Base-by-base conservation (phyloP, 2,888 invertebrate species). In the Drosophila testacea region DNA sequence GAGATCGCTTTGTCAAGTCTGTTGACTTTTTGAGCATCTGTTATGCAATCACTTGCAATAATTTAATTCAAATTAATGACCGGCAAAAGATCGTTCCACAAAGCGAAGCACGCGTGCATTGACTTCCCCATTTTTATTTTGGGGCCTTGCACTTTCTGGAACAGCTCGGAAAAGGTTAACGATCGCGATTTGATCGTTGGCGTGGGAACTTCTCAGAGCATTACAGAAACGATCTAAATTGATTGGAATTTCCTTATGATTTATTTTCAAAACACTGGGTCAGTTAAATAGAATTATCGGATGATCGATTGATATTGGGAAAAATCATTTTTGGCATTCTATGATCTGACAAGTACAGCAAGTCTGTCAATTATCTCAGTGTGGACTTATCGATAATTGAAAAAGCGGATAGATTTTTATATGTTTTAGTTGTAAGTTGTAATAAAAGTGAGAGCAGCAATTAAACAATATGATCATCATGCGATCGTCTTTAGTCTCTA, bases 11-110 rank as follows among this genome's bases (percentile, higher is more conserved):
- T 36, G 51, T 54, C 30, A 28, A 55, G 61, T 56, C 32, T 52
- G 56, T 70, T 67, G 67, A 69, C 56, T 56, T 32, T 39, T 22
- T 22, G 11, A 48, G 28, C 63, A 16, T 4, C 48, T 36, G 62
- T 75, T 75, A 75, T 77, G 77, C 72, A 75, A 75, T 46, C 51
- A 46, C 6, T 39, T 54, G 46, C 22, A 62, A 52, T 66, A 9
- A 71, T 66, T 60, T 44, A 41, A 75, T 72, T 77, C 63, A 67
- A 76, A 60, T 77, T 28, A 60, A 75, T 52, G 60, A 51, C 22
- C 32, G 69, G 62, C 69, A 13, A 60, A 50, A 46, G 72, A 56
- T 13, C 73, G 57, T 52, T 61, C 22, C 71, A 52, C 56, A 54
- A 60, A 51, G 22, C 47, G 4, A 22, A 56, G 59, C 63, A 13